A percentile compares a stretch with the other conserved stretches of the same genome.
phyloP scores from a whole-genome alignment of 64 coral and sea anemone species.

The Pocillopora damicornis region DNA sequence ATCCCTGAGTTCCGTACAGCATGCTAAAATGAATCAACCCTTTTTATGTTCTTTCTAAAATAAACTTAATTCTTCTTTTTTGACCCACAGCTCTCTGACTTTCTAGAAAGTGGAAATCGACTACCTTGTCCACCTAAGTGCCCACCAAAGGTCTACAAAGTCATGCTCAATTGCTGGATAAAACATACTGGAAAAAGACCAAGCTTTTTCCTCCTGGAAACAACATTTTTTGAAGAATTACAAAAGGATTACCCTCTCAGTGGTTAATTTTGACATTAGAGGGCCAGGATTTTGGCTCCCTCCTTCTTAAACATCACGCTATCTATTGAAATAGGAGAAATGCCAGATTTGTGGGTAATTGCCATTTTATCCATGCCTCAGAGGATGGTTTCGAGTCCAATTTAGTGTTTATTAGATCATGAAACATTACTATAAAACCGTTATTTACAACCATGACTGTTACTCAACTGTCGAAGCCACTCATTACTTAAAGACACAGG shows the following conservation, averaged over 20 bases:
- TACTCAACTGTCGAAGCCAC: no score
- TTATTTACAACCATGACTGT: no score
- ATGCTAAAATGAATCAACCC: no score
- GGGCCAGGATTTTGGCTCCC: not conserved
- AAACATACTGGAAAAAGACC: slow-evolving; percentile 1
- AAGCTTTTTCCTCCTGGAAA: slow-evolving; percentile 3
- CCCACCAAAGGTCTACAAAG: slow-evolving; percentile 23
- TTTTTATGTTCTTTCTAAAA: not conserved
- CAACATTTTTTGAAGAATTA: not conserved
- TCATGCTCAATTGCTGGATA: slow-evolving; percentile 54
- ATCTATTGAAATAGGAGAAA: not conserved
- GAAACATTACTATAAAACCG: no score
- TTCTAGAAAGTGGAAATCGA: slow-evolving; percentile 28
- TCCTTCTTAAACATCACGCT: not conserved
- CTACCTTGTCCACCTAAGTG: slow-evolving; percentile 29
- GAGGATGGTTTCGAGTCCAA: no score
- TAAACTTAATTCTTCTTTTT: not conserved
- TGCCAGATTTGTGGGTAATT: not conserved
- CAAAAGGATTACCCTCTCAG: not conserved
- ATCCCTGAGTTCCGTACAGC: no score
- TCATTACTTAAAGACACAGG: no score
- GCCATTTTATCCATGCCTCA: not conserved
- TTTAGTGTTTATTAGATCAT: no score
- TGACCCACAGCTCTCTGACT: not conserved
- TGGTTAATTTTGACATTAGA: not conserved